phyloP scores from a whole-genome alignment of 2,888 invertebrate species.

The Tachina grossa region DNA sequence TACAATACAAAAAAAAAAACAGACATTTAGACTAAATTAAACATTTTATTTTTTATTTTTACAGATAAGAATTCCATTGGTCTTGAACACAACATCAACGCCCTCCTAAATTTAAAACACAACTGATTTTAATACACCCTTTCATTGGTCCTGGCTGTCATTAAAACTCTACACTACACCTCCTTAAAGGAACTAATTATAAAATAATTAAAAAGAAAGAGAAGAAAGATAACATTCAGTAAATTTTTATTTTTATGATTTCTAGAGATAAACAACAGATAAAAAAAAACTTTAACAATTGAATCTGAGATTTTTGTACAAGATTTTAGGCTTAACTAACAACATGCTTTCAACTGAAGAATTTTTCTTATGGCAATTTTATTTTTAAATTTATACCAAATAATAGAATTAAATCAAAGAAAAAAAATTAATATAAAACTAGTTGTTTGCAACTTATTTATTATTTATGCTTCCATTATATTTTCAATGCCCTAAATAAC shows the following conservation, averaged over 20 bases:
- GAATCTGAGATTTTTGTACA: conserved; percentile 56
- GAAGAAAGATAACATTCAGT: background rate
- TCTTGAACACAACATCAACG: conserved; percentile 64
- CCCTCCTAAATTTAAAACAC: conserved; percentile 55
- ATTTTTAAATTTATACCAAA: too few species aligned
- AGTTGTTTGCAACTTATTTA: too few species aligned
- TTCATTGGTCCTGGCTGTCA: conserved; percentile 49
- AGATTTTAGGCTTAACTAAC: background rate
- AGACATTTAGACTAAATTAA: conserved; percentile 40
- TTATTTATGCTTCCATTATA: too few species aligned
- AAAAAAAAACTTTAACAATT: conserved; percentile 18
- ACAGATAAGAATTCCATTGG: conserved; percentile 70
- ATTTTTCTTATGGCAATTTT: background rate
- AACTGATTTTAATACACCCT: conserved; percentile 25
- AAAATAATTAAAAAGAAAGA: background rate
- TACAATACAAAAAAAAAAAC: background rate
- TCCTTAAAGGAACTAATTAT: background rate
- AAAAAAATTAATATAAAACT: too few species aligned
- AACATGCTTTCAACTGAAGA: background rate
- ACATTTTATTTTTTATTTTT: conserved; percentile 58
- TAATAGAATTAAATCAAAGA: too few species aligned
- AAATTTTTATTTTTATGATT: background rate
- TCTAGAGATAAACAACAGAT: background rate
- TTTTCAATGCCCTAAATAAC: too few species aligned
- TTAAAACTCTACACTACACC: conserved; percentile 15